Percentiles rank a stretch among this genome's conserved stretches.
These are phyloP conservation scores for Metalampra italica DNA, from an alignment of 2,888 invertebrate species.

Conservation along the genomic window DNA sequence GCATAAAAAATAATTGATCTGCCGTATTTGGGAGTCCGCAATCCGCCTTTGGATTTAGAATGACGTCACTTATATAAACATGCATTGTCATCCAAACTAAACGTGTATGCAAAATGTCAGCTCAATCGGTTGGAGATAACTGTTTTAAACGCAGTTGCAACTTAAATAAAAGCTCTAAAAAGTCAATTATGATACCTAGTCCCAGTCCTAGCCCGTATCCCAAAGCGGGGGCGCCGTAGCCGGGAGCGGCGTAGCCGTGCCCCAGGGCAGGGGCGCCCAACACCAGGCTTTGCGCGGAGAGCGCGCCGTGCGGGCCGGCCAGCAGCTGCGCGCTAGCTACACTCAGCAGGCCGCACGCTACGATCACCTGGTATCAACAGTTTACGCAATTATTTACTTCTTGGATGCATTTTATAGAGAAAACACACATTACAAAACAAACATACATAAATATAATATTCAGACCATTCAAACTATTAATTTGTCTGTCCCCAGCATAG, in stretches of 20 bases:
- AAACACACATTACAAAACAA: no score
- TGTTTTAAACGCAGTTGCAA: no score
- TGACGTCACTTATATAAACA: no score
- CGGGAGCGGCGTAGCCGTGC: conserved; percentile 5
- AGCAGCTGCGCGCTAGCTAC: conserved; percentile 72
- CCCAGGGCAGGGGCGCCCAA: conserved; percentile 46
- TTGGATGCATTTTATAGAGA: background rate
- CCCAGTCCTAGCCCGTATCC: conserved; percentile 36
- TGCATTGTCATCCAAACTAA: no score
- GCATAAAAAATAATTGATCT: no score
- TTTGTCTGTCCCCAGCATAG: no score
- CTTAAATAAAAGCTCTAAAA: background rate
- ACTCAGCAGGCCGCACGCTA: conserved; percentile 52
- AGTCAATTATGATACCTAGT: background rate
- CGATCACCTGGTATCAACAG: conserved; percentile 38
- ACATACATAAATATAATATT: no score
- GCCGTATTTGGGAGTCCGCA: no score
- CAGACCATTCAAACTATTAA: no score
- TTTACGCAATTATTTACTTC: background rate
- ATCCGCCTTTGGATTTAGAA: no score
- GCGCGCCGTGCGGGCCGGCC: conserved; percentile 58
- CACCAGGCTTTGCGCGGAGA: conserved; percentile 64
- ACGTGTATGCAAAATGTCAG: no score
- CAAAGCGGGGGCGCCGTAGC: conserved; percentile 31
- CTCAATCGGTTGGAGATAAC: no score